Evolutionary conservation across 2,797 vertebrate species (phyloP).

Genomic region (Mastacembelus armatus): DNA sequence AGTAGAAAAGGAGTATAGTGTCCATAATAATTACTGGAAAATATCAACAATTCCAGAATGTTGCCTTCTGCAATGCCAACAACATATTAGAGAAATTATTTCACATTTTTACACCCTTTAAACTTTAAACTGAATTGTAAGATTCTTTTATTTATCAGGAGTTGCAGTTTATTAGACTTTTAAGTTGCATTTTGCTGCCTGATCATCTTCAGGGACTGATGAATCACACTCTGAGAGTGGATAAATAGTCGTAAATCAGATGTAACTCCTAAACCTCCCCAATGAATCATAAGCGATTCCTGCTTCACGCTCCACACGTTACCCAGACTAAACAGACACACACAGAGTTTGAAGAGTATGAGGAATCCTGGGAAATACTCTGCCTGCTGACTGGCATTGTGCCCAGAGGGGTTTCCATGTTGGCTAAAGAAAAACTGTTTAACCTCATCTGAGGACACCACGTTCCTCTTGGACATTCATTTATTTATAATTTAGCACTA

Average conservation of each 20-base stretch:
- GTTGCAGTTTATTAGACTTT: no score
- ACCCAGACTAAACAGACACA: conserved; percentile 59
- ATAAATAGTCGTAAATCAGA: conserved; percentile 40
- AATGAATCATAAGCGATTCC: conserved; percentile 56
- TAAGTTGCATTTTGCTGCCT: conserved; percentile 5
- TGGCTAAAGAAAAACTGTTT: conserved; percentile 3
- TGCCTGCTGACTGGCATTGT: conserved; percentile 44
- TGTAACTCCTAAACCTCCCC: conserved; percentile 29
- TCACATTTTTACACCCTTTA: no score
- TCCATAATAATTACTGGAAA: no score
- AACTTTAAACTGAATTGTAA: no score
- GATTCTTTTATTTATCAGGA: no score
- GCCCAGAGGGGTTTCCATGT: conserved; percentile 44
- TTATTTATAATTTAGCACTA: conserved; percentile 6
- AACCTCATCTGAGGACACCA: conserved; percentile 24
- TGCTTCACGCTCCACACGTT: conserved; percentile 23
- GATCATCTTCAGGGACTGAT: conserved; percentile 12
- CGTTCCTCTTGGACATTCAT: conserved; percentile 16
- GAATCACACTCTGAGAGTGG: conserved; percentile 45
- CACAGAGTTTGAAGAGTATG: conserved; percentile 34
- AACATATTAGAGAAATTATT: no score
- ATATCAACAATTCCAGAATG: no score
- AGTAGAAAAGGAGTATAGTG: no score
- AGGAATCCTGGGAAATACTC: conserved; percentile 55
- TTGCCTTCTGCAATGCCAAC: no score